Conservation (phyloP, 2,888 invertebrate genomes). For the Amphipyra berbera region DNA sequence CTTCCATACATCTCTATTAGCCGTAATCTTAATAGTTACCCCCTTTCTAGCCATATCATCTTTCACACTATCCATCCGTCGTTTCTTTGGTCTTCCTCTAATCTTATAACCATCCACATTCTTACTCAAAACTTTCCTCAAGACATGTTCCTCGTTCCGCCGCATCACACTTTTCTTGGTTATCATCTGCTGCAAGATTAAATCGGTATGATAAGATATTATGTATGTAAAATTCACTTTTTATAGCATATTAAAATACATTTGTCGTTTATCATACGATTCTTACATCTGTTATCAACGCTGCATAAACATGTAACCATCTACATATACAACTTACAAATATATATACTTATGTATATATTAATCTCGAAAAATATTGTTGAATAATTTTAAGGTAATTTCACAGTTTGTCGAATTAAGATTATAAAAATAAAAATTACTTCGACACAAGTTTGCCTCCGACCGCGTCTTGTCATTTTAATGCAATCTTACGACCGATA, state of each 20-base stretch:
- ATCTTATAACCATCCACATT: too few species aligned
- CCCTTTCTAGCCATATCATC: too few species aligned
- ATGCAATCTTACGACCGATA: slow-evolving; percentile 62
- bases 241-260: slow-evolving; percentile 31
- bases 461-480: slow-evolving; percentile 57
- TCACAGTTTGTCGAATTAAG: slow-evolving; percentile 65
- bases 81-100: too few species aligned
- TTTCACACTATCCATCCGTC: too few species aligned
- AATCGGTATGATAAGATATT: neutral
- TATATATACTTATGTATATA: neutral
- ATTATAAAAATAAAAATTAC: slow-evolving; percentile 60
- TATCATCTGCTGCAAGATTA: neutral
- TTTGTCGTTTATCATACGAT: slow-evolving; percentile 24
- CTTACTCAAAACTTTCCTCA: too few species aligned
- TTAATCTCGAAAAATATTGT: slow-evolving; percentile 49
- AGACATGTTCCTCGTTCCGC: too few species aligned
- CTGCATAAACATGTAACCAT: slow-evolving; percentile 26
- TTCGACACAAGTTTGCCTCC: slow-evolving; percentile 41
- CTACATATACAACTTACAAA: neutral
- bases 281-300: slow-evolving; percentile 25
- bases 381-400: slow-evolving; percentile 57
- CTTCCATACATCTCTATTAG: too few species aligned
- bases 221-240: slow-evolving; percentile 7
- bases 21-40: too few species aligned
- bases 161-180: too few species aligned